Evolutionary conservation across 2,797 vertebrate genomes (phyloP).

Genomic region (Thalassophryne amazonica): DNA sequence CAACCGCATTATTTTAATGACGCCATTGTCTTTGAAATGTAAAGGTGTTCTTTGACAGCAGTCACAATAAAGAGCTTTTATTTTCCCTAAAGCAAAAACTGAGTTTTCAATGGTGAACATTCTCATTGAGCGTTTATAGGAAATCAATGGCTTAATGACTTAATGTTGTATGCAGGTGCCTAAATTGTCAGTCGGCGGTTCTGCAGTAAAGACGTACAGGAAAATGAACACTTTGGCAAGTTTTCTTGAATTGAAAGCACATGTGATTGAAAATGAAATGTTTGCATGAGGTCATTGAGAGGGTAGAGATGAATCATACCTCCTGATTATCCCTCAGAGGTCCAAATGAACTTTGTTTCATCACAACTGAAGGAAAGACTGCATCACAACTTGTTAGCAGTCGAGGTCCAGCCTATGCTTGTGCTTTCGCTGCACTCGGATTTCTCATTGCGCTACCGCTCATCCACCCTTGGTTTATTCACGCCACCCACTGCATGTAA

Average conservation of each 20-base stretch:
- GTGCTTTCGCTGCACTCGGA: conserved; percentile 13
- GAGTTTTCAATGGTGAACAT: conserved; percentile 3
- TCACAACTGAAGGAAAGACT: conserved; percentile 31
- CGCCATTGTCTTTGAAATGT: conserved; percentile 30
- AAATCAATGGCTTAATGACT: conserved; percentile 40
- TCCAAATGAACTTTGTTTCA: conserved; percentile 58
- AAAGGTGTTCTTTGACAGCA: conserved; percentile 16
- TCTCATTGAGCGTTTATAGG: conserved; percentile 15
- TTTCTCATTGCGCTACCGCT: conserved; percentile 12
- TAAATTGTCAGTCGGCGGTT: conserved; percentile 2
- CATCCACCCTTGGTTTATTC: conserved; percentile 21
- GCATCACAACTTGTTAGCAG: conserved; percentile 42
- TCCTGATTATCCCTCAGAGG: conserved; percentile 51
- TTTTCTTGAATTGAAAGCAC: conserved; percentile 16
- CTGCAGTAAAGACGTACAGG: background rate
- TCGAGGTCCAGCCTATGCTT: conserved; percentile 38
- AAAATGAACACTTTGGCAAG: conserved; percentile 31
- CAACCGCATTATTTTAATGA: conserved; percentile 36
- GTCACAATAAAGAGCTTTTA: conserved; percentile 7
- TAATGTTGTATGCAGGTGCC: conserved; percentile 13
- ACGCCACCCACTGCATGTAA: background rate
- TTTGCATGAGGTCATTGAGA: conserved; percentile 29
- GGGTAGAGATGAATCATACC: conserved; percentile 30
- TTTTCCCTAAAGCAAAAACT: conserved; percentile 6
- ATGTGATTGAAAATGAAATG: conserved; percentile 28